Base-by-base conservation (phyloP, 2,113 vertebrate genomes). In the Gobius niger region DNA sequence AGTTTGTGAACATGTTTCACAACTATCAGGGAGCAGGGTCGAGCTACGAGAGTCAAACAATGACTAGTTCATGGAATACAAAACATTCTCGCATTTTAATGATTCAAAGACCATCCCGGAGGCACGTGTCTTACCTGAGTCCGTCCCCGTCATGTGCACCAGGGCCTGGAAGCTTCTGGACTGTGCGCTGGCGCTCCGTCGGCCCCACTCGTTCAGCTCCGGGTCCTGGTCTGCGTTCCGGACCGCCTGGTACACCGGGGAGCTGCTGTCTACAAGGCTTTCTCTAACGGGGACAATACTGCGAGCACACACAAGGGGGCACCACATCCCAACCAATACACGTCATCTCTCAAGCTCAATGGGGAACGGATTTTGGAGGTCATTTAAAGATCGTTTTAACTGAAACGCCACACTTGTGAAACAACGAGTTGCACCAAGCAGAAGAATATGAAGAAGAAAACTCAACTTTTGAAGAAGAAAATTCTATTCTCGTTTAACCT, bases 161-260 rank as follows among this genome's bases (percentile, higher is more conserved):
- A 99, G 94, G 88, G 93, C 91, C 51, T 92, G 94, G 77, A 98
- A 98, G 79, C 95, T 94, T 78, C 87, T 97, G 57, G 97, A 99
- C 93, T 98, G 96, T 76, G 95, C 83, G 69, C 92, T 92, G 85
- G 91, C 83, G 77, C 94, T 93, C 59, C 93, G 94, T 54, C 91
- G 93, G 42, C 92, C 90, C 94, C 94, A 92, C 7, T 96, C 94
- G 0, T 89, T 90, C 0, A 88, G 78, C 47, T 94, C 95, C 11
- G 9, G 60, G 59, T 91, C 91, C 85, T 91, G 93, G 77, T 85
- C 93, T 75, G 94, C 92, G 47, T 83, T 93, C 89, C 94, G 93
- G 72, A 98, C 94, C 12, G 97, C 97, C 93, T 96, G 97, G 78
- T 97, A 99, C 75, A 99, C 96, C 0, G 95, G 94, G 4, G 97